These are phyloP conservation scores for Cherax quadricarinatus DNA, from an alignment of 1,140 invertebrate genomes.

Conservation along the genomic window DNA sequence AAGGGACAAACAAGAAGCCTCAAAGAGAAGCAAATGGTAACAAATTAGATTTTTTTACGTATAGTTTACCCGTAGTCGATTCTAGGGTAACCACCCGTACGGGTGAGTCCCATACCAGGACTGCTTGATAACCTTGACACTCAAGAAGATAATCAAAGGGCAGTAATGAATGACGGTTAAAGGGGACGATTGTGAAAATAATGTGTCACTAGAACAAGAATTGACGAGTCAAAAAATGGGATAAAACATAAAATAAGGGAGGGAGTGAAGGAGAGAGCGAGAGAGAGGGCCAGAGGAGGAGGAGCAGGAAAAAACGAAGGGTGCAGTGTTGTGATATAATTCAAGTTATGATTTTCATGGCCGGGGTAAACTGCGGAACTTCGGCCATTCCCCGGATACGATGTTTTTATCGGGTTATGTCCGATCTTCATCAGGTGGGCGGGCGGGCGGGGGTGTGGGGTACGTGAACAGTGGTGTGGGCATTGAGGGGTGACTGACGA, in stretches of 20 bases:
- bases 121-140: too few species aligned
- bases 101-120: too few species aligned
- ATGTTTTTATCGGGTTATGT: background rate
- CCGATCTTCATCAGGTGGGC: constrained; percentile 6
- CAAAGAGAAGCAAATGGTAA: background rate
- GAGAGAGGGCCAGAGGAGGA: background rate
- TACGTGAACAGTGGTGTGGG: too few species aligned
- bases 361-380: constrained; percentile 3
- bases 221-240: too few species aligned
- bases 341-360: background rate
- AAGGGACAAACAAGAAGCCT: background rate
- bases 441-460: background rate
- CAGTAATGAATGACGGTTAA: too few species aligned
- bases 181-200: too few species aligned
- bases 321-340: background rate
- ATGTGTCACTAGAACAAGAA: too few species aligned
- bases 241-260: background rate
- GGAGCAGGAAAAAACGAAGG: background rate
- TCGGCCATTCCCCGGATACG: background rate
- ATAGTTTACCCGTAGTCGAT: too few species aligned
- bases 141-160: too few species aligned
- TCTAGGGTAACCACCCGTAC: too few species aligned
- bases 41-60: too few species aligned
- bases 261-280: background rate
- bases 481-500: background rate